Percentiles rank a stretch among this genome's conserved stretches.
Conservation (phyloP, 2,888 invertebrate species). For the Cyaniris semiargus region DNA sequence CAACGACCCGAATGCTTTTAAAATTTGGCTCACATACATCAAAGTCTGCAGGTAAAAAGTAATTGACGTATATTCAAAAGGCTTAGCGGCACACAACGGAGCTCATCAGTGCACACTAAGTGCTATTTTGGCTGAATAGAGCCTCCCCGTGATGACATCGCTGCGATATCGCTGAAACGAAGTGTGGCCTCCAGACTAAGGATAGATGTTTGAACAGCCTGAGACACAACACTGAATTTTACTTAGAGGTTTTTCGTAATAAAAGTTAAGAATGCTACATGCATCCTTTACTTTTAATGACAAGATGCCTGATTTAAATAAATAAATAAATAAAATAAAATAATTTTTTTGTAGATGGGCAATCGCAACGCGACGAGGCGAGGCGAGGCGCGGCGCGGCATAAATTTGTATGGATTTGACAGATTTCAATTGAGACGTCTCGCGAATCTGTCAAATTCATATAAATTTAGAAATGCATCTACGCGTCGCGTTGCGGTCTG, state of each 20-base stretch:
- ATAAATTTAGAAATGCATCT: too few species aligned
- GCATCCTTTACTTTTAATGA: not conserved
- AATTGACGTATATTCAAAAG: constrained; percentile 25
- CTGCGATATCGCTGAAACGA: constrained; percentile 75
- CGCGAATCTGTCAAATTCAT: too few species aligned
- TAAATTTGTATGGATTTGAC: too few species aligned
- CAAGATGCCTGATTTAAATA: too few species aligned
- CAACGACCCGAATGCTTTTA: constrained; percentile 13
- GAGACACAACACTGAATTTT: not conserved
- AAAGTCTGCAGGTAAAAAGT: constrained; percentile 10
- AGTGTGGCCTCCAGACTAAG: constrained; percentile 53
- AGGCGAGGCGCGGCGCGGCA: too few species aligned
- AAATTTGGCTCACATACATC: not conserved
- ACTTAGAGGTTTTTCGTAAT: not conserved
- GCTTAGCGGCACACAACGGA: constrained; percentile 54
- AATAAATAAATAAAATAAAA: too few species aligned
- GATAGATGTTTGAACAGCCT: constrained; percentile 31
- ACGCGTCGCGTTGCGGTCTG: too few species aligned
- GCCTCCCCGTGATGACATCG: constrained; percentile 63
- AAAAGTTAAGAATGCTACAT: not conserved
- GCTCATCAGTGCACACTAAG: constrained; percentile 77
- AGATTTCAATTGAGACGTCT: too few species aligned
- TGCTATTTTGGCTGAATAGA: constrained; percentile 77
- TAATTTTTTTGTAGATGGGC: too few species aligned
- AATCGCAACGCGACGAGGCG: too few species aligned